Evolutionary conservation across 2,797 vertebrate species (phyloP), one percentile per base, ranked within the genome.

Genomic region (Acanthopagrus latus): DNA sequence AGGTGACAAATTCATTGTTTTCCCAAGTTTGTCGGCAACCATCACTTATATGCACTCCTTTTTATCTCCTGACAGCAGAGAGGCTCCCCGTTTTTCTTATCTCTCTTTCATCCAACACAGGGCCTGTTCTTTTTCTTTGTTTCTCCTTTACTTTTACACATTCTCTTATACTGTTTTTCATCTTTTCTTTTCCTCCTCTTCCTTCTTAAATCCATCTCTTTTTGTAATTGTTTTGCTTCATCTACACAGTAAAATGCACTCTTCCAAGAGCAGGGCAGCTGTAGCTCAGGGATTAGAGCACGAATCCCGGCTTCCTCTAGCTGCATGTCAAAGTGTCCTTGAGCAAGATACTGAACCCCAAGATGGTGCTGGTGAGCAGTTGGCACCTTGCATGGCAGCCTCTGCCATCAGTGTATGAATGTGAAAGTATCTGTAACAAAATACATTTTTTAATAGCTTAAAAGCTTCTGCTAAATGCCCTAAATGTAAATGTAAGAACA

Each of bases 1-100:
- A 47, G 70, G 87, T 91, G 93, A 95, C 95, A 84, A 93, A 95
- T 93, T 92, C 71, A 87, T 95, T 89, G 81, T 90, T 93, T 94
- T 81, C 78, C 88, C 57, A 85, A 88, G 86, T 93, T 91, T 91
- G 88, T 92, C 92, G 86, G 85, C 80, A 84, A 43, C 81, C 85
- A 84, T 93, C 80, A 71, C 80, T 94, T 92, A 89, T 86, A 72
- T 67, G 47, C 23, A 5, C 59, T 70, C 71, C 56, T 56, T 83
- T 88, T 90, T 92, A 88, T 89, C 82, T 81, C 47, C 76, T 33
- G 33, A 33, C 29, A 33, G 29, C 6, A 33, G 29, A 33, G 29
- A 71, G 80, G 73, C 69, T 74, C 76, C 59, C 41, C 55, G 59
- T 62, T 73, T 73, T 78, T 68, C 55, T 64, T 73, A 66, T 74